A percentile compares a stretch with the other conserved stretches of the same genome.
These are phyloP conservation scores for Sternarchorhynchus goeldii DNA, from an alignment of 2,797 vertebrate genomes.

Conservation along the genomic window DNA sequence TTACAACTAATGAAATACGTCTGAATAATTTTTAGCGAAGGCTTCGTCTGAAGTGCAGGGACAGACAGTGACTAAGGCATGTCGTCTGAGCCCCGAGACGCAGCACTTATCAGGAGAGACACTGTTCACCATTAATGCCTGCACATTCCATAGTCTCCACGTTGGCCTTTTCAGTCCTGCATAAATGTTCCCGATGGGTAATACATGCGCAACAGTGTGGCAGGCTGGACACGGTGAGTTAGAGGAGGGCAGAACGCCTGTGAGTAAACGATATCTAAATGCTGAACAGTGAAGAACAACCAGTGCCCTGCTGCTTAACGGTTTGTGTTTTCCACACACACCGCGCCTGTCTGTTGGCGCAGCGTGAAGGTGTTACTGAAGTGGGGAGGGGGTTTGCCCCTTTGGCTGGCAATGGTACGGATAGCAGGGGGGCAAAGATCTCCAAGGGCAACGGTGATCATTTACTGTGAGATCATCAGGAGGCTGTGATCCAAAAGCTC, in stretches of 20 bases:
- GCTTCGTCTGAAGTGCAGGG: conserved; percentile 49
- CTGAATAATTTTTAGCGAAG: conserved; percentile 58
- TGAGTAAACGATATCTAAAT: background rate
- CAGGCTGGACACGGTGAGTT: background rate
- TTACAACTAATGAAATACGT: conserved; percentile 61
- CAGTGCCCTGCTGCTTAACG: background rate
- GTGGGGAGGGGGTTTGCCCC: conserved; percentile 5
- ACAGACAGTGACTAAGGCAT: conserved; percentile 56
- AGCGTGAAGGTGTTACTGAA: conserved; percentile 16
- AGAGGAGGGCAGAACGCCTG: background rate
- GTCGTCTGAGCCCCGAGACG: conserved; percentile 60
- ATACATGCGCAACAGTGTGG: background rate
- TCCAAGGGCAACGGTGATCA: conserved; percentile 46
- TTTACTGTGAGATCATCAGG: conserved; percentile 44
- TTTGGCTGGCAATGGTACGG: conserved; percentile 44
- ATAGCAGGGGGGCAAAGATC: conserved; percentile 31
- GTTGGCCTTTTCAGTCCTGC: conserved; percentile 12
- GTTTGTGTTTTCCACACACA: conserved; percentile 19
- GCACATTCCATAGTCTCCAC: background rate
- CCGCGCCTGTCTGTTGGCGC: conserved; percentile 19
- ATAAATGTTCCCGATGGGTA: background rate
- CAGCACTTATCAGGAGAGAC: conserved; percentile 53
- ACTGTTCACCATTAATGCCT: background rate
- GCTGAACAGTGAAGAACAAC: background rate
- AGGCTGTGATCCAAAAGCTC: conserved; percentile 35